A percentile compares a stretch with the other conserved stretches of the same genome.
Evolutionary conservation across 2,888 invertebrate genomes (phyloP).

Genomic region (Cantharis rufa): DNA sequence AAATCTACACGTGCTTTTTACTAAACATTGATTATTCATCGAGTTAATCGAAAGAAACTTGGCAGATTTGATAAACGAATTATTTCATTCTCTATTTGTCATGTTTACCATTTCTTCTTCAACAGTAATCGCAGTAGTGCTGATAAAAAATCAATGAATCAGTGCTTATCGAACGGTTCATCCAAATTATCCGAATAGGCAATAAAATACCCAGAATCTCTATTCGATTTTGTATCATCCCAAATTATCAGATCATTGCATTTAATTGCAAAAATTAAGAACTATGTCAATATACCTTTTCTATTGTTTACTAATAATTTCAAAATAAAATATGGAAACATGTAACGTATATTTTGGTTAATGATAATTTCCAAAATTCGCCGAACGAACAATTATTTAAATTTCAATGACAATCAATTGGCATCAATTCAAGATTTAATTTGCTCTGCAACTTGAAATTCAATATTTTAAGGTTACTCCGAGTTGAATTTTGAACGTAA

Average conservation of each 20-base stretch:
- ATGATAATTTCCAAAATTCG: background rate
- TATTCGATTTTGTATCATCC: background rate
- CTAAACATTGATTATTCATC: conserved; percentile 25
- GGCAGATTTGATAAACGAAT: background rate
- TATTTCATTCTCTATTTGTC: background rate
- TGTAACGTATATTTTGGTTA: background rate
- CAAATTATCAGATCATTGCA: background rate
- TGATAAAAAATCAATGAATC: background rate
- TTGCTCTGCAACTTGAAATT: background rate
- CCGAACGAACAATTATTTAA: background rate
- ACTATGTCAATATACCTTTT: background rate
- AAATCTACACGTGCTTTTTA: conserved; percentile 24
- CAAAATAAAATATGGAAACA: background rate
- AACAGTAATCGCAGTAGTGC: background rate
- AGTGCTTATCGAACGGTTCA: background rate
- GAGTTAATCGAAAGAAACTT: background rate
- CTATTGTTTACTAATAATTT: background rate
- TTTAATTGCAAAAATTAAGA: background rate
- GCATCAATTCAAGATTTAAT: background rate
- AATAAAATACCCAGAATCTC: background rate
- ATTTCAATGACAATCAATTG: background rate
- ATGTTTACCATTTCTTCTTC: background rate
- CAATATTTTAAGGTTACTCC: background rate
- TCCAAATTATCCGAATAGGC: background rate
- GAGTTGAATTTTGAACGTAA: background rate